phyloP scores from a whole-genome alignment of 2,888 invertebrate species.

The Hirtodrosophila trivittata region DNA sequence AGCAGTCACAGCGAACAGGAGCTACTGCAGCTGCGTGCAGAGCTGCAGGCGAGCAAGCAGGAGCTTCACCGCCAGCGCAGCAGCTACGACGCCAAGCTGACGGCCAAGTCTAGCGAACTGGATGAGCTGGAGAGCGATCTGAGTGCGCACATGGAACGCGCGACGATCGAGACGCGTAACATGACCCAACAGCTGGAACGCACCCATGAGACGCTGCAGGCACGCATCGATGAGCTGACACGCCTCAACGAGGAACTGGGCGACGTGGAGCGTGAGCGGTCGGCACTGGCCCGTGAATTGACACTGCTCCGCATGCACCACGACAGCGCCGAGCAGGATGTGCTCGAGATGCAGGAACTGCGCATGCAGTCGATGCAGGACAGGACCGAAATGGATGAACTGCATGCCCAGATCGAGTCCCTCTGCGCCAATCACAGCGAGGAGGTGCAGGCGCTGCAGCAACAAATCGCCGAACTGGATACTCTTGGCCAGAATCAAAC shows the following conservation, averaged over 20 bases:
- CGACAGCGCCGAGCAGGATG: slow-evolving; percentile 82
- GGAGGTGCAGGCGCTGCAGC: slow-evolving; percentile 80
- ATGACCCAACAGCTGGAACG: slow-evolving; percentile 87
- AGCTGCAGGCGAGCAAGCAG: slow-evolving; percentile 68
- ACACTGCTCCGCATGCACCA: slow-evolving; percentile 82
- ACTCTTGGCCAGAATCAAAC: slow-evolving; percentile 84
- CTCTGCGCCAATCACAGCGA: slow-evolving; percentile 82
- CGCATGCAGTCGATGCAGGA: slow-evolving; percentile 84
- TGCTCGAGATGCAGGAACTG: slow-evolving; percentile 82
- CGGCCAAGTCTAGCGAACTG: slow-evolving; percentile 83
- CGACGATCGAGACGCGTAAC: slow-evolving; percentile 75
- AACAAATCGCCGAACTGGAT: slow-evolving; percentile 82
- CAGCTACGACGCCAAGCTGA: slow-evolving; percentile 83
- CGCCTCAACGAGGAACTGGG: slow-evolving; percentile 77
- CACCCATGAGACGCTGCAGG: slow-evolving; percentile 85
- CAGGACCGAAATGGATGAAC: slow-evolving; percentile 83
- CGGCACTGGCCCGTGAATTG: slow-evolving; percentile 78
- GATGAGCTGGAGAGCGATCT: slow-evolving; percentile 85
- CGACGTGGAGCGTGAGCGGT: slow-evolving; percentile 77
- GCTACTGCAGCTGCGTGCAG: slow-evolving; percentile 64
- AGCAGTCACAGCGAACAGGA: slow-evolving; percentile 84
- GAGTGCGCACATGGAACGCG: slow-evolving; percentile 82
- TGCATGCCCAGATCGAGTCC: slow-evolving; percentile 82
- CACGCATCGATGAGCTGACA: slow-evolving; percentile 85
- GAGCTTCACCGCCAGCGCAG: slow-evolving; percentile 84